These are phyloP conservation scores for Tenthredo scrophulariae DNA, from an alignment of 2,888 invertebrate species.

Conservation along the genomic window DNA sequence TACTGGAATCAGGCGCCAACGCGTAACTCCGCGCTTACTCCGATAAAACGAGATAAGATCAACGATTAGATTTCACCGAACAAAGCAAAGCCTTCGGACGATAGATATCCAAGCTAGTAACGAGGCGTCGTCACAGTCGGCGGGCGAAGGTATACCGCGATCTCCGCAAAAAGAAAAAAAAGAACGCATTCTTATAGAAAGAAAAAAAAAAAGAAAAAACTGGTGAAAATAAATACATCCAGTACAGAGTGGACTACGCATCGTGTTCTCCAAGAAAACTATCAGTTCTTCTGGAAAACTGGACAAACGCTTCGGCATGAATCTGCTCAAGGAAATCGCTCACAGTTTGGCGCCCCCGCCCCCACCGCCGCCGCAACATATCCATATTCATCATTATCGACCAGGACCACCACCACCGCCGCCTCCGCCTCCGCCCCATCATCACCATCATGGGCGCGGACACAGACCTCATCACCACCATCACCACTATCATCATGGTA, in stretches of 20 bases:
- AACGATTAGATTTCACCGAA: not conserved
- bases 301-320: conserved; percentile 13
- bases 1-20: not conserved
- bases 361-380: not conserved
- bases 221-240: not conserved
- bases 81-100: not conserved
- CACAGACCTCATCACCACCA: not conserved
- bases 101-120: not conserved
- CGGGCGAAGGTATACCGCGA: not conserved
- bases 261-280: not conserved
- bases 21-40: not conserved
- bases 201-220: not conserved
- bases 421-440: not conserved
- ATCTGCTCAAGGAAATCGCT: conserved; percentile 31
- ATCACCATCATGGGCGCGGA: not conserved
- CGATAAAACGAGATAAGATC: conserved; percentile 16
- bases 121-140: not conserved
- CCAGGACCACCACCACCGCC: conserved; percentile 10
- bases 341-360: conserved; percentile 17
- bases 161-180: not conserved
- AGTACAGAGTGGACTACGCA: not conserved
- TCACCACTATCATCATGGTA: not conserved
- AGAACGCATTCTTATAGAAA: not conserved
- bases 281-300: not conserved
- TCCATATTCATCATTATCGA: not conserved